phyloP scores from a whole-genome alignment of 2,888 invertebrate genomes.

The Athalia rosae region DNA sequence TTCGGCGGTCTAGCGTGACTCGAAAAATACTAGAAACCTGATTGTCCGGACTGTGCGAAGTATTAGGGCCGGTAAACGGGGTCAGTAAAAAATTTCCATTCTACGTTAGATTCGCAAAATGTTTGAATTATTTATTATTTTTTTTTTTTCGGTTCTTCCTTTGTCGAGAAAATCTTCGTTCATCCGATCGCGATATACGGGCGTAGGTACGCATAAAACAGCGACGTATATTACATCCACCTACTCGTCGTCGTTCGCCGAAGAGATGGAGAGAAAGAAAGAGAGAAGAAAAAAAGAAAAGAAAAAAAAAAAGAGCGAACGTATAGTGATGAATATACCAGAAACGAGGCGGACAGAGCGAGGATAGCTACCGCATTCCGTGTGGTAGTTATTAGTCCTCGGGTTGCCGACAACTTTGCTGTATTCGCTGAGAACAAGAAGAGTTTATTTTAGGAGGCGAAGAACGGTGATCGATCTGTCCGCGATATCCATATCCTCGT shows the following conservation, averaged over 20 bases:
- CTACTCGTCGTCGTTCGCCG: too few relatives aligned
- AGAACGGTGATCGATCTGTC: constrained; percentile 18
- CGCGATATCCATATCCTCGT: background rate
- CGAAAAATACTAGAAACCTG: too few relatives aligned
- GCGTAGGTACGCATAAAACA: too few relatives aligned
- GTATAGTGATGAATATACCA: constrained; percentile 35
- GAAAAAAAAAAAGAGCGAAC: constrained; percentile 39
- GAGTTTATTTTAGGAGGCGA: background rate
- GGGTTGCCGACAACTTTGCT: constrained; percentile 3
- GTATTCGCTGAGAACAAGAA: constrained; percentile 21
- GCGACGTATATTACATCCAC: too few relatives aligned
- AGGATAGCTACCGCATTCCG: constrained; percentile 42
- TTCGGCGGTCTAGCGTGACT: too few relatives aligned
- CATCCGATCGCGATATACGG: constrained; percentile 19
- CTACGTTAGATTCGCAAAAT: too few relatives aligned
- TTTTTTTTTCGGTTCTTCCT: background rate
- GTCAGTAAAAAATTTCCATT: too few relatives aligned
- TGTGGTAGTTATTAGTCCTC: constrained; percentile 38
- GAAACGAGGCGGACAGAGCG: constrained; percentile 15
- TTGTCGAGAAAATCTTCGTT: constrained; percentile 13
- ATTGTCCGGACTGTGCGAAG: too few relatives aligned
- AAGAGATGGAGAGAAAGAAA: constrained; percentile 7
- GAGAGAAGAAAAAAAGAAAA: constrained; percentile 38
- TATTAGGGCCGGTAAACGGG: too few relatives aligned
- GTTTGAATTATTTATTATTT: too few relatives aligned